These are phyloP conservation scores for Hestina assimilis DNA, from an alignment of 1,140 invertebrate species.

Conservation along the genomic window DNA sequence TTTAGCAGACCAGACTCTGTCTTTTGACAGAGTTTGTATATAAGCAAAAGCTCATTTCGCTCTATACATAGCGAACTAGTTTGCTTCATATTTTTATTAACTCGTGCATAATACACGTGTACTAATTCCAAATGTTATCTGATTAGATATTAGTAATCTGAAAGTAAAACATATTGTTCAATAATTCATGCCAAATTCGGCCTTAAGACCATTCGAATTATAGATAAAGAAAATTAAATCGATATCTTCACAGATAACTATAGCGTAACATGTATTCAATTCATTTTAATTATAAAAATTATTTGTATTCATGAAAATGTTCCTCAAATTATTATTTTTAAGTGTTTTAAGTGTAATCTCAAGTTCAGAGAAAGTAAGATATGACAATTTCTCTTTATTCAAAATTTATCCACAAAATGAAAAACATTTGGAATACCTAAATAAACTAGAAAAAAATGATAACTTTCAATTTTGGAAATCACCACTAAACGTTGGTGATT, in stretches of 20 bases:
- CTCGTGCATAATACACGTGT: too few species aligned
- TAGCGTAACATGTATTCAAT: background rate
- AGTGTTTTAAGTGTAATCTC: constrained; percentile 24
- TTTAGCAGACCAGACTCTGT: too few species aligned
- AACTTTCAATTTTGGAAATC: constrained; percentile 54
- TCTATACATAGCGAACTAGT: too few species aligned
- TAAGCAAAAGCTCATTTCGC: too few species aligned
- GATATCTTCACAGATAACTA: constrained; percentile 6
- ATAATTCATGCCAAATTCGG: background rate
- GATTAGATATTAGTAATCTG: background rate
- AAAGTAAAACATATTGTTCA: too few species aligned
- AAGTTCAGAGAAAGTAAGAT: constrained; percentile 43
- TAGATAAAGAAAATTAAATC: background rate
- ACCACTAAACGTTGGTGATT: constrained; percentile 40
- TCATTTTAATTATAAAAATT: background rate
- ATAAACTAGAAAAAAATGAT: constrained; percentile 35
- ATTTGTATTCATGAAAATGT: constrained; percentile 28
- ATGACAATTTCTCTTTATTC: constrained; percentile 57
- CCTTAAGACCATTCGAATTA: background rate
- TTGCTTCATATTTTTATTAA: too few species aligned
- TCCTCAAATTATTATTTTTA: constrained; percentile 35
- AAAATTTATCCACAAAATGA: constrained; percentile 48
- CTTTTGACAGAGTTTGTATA: too few species aligned
- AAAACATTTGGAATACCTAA: constrained; percentile 45
- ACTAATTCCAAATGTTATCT: background rate